Evolutionary conservation across 2,797 vertebrate species (phyloP).

Genomic region (Netta rufina): DNA sequence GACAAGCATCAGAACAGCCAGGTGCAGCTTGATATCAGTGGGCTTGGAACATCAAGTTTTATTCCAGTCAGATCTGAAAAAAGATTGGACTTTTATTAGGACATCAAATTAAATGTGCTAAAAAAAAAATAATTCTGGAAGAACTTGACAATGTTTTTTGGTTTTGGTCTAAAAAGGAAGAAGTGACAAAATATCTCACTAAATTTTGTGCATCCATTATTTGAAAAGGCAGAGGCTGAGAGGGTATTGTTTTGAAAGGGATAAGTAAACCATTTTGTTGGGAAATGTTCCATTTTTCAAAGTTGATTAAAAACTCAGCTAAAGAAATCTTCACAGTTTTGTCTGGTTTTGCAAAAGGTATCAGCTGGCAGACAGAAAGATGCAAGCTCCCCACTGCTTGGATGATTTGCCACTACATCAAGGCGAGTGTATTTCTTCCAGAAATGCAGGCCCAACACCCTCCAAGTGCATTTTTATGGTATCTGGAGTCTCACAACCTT

Average conservation of each 20-base stretch:
- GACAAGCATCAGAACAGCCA: neutral
- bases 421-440: neutral
- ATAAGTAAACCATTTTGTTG: neutral
- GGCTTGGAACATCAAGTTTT: neutral
- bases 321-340: neutral
- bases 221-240: neutral
- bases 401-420: neutral
- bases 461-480: neutral
- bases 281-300: neutral
- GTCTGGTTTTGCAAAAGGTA: neutral
- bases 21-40: neutral
- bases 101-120: neutral
- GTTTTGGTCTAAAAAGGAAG: neutral
- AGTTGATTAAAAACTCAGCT: neutral
- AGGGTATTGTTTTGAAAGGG: neutral
- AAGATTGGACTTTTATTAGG: neutral
- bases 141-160: neutral
- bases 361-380: neutral
- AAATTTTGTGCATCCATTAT: neutral
- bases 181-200: accelerated
- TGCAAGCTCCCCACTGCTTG: neutral
- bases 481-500: neutral
- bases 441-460: neutral
- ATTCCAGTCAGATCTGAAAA: neutral
- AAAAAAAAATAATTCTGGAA: neutral